A percentile compares a stretch with the other conserved stretches of the same genome.
phyloP scores from a whole-genome alignment of 2,113 vertebrate species.

The Saccopteryx leptura region DNA sequence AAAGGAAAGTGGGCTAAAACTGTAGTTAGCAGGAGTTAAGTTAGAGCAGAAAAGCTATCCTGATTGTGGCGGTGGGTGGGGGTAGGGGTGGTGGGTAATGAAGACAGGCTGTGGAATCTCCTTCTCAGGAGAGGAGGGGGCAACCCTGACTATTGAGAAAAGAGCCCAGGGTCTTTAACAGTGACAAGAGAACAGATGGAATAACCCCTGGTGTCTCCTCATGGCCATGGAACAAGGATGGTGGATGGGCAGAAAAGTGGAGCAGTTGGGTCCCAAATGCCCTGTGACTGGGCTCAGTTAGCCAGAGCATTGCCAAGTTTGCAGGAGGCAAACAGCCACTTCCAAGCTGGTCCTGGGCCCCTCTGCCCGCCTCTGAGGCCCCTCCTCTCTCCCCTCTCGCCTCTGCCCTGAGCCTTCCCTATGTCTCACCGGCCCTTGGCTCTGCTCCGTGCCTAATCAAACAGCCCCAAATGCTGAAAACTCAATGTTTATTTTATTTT shows the following conservation, averaged over 20 bases:
- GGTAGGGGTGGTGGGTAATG: neutral
- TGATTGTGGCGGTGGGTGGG: neutral
- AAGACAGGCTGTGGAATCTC: slow-evolving; percentile 72
- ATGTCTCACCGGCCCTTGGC: slow-evolving; percentile 69
- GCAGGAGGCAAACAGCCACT: slow-evolving; percentile 53
- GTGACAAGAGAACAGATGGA: neutral
- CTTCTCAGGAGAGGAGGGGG: neutral
- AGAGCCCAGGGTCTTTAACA: neutral
- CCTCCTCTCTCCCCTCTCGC: neutral
- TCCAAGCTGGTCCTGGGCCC: slow-evolving; percentile 31
- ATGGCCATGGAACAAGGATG: neutral
- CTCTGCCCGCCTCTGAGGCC: neutral
- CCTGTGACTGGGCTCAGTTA: slow-evolving; percentile 44
- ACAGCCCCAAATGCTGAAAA: slow-evolving; percentile 82
- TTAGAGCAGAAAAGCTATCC: slow-evolving; percentile 53
- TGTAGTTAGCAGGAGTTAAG: neutral
- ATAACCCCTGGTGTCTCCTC: neutral
- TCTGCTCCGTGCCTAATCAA: slow-evolving; percentile 80
- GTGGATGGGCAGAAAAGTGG: slow-evolving; percentile 26
- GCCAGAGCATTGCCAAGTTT: slow-evolving; percentile 46
- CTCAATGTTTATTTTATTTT: slow-evolving; percentile 86
- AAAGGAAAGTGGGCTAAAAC: slow-evolving; percentile 34
- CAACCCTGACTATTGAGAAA: neutral
- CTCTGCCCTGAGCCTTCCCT: slow-evolving; percentile 60
- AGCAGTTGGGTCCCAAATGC: slow-evolving; percentile 21